Base-by-base conservation (phyloP, 2,113 vertebrate genomes). In the Urocitellus parryii region DNA sequence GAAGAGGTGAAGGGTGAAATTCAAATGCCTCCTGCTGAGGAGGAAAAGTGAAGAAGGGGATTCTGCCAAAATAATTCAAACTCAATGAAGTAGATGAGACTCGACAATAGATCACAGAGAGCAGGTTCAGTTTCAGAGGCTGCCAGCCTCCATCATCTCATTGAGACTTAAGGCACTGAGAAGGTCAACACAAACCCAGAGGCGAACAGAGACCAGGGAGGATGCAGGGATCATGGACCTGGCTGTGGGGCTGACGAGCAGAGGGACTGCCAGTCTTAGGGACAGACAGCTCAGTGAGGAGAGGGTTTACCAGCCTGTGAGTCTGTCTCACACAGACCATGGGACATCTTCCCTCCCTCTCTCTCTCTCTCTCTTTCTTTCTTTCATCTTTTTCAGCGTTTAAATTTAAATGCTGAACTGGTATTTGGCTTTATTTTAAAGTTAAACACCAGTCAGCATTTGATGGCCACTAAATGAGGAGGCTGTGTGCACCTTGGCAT, bases 91-190 rank as follows among this genome's bases (percentile, higher is more conserved):
- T 18, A 51, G 51, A 34, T 53, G 42, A 53, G 37, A 39, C 25
- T 24, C 0, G 8, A 74, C 22, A 22, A 58, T 1, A 14, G 96
- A 22, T 93, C 95, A 86, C 92, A 37, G 48, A 90, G 96, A 91
- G n/a, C 51, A 92, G 5, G 24, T 94, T 96, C 94, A 61, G 79
- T 80, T 91, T 53, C 56, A 29, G 22, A 90, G 12, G 70, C 18
- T 5, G 78, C 78, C 48, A 16, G 20, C 1, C 13, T 45, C 20
- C 42, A 16, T 24, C 22, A 1, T 63, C 27, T 81, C 45, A 39
- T 1, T 76, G 65, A 80, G 61, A 77, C 34, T n/a, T 22, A 2
- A 0, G 8, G 2, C 2, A 12, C 37, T 22, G 27, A 81, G 29
- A 10, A 5, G n/a, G 58, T 32, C 73, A 67, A 22, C 34, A 70